A percentile compares a stretch with the other conserved stretches of the same genome.
phyloP scores from a whole-genome alignment of 2,113 vertebrate species.

The Erpornis zantholeuca region DNA sequence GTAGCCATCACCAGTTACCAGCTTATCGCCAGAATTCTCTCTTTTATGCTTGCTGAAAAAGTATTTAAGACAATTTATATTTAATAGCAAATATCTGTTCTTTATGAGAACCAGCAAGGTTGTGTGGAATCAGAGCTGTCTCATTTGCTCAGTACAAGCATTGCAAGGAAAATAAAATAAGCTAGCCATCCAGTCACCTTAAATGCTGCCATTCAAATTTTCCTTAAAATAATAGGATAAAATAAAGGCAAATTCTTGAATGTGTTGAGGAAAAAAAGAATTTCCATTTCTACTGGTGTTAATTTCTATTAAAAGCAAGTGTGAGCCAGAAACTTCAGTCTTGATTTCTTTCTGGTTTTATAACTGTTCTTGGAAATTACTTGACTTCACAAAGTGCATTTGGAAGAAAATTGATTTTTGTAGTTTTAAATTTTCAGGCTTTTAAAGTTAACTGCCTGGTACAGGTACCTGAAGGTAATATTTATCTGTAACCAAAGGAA shows the following conservation, averaged over 20 bases:
- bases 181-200: neutral
- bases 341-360: neutral
- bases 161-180: neutral
- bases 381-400: neutral
- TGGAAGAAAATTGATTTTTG: neutral
- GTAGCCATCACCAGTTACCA: neutral
- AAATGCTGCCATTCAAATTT: neutral
- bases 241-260: neutral
- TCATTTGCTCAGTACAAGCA: neutral
- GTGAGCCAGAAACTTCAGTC: neutral
- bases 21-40: neutral
- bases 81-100: neutral
- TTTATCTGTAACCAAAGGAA: neutral
- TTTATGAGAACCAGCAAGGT: neutral
- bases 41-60: neutral
- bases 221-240: neutral
- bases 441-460: neutral
- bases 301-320: neutral
- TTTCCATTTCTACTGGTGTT: neutral
- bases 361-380: neutral
- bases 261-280: neutral
- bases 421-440: neutral
- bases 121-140: neutral
- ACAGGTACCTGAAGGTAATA: neutral
- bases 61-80: neutral